Base-by-base conservation (phyloP, 2,888 invertebrate species). In the Sylvicola fuscatus region DNA sequence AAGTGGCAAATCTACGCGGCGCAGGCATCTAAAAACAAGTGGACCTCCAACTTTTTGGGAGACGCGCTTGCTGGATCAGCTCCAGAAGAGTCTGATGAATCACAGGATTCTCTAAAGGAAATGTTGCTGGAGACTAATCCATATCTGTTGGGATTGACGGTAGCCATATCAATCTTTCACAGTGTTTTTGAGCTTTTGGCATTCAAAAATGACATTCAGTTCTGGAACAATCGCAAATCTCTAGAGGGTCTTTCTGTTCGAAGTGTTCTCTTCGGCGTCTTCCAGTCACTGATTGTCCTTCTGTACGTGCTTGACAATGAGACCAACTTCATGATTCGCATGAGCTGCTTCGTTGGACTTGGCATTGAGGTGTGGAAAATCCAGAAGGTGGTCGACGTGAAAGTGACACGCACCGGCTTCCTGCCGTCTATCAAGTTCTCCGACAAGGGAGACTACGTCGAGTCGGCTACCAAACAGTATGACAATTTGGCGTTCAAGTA, bases 141-240 rank as follows among this genome's bases (percentile, higher is more conserved):
- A 1, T 92, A 93, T 52, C 66, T 99, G 27, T 64, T 99, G 28
- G 95, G 72, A 3, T 56, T 95, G 37, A 99, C 98, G 2, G 73
- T 95, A 40, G 68, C 76, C 36, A 80, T 99, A 1, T 95, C 97
- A 1, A 71, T 98, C 38, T 65, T 98, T 14, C 98, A 99, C 62
- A 95, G 92, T 38, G 74, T 98, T 41, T 98, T 99, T 64, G 98
- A 99, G 58, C 71, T 99, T 45, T 65, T 99, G 37, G 98, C 98
- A 31, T 99, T 99, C 58, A 99, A 99, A 64, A 99, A 99, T 63
- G 98, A 99, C 57, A 99, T 99, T 49, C 98, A 99, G 58, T 99
- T 99, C 56, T 99, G 98, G 98, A 90, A 92, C 48, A 93, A 92
- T 50, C 71, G 95, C 12, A 89, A 95, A 54, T 90, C 92, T 1